Conservation (phyloP, 2,797 vertebrate species). For the Tamandua tetradactyla region DNA sequence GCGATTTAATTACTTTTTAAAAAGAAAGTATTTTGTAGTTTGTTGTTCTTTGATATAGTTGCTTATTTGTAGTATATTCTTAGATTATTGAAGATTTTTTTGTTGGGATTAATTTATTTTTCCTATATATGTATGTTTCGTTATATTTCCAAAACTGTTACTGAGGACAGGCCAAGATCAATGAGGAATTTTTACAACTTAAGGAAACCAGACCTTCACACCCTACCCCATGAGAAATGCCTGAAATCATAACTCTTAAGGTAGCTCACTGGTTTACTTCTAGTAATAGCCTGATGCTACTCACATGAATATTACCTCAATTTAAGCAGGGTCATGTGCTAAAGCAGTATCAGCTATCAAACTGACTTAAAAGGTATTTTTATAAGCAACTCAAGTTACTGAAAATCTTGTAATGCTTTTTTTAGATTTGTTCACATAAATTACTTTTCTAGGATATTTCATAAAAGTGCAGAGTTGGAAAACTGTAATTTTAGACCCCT, state of each 20-base stretch:
- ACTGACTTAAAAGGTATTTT: constrained; percentile 50
- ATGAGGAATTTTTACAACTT: not conserved
- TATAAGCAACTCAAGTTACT: constrained; percentile 41
- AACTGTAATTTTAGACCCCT: not conserved
- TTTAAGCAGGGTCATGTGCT: not conserved
- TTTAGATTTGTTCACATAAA: constrained; percentile 40
- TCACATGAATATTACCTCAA: not conserved
- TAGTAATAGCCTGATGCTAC: not conserved
- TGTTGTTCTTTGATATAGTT: constrained; percentile 33
- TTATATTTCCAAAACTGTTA: constrained; percentile 30
- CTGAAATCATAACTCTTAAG: not conserved
- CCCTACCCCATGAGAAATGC: not conserved
- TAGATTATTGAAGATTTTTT: constrained; percentile 34
- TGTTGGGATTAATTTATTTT: constrained; percentile 70
- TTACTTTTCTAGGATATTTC: constrained; percentile 51
- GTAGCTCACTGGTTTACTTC: not conserved
- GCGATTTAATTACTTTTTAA: constrained; percentile 7
- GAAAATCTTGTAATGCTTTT: constrained; percentile 36
- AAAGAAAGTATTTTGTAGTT: constrained; percentile 22
- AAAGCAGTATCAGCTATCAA: constrained; percentile 1
- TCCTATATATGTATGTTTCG: constrained; percentile 27
- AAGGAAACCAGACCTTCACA: not conserved
- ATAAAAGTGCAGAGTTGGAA: constrained; percentile 32
- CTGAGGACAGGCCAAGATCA: not conserved
- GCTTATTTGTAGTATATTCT: constrained; percentile 44